These are phyloP conservation scores for Azorinus chamasolen DNA, from an alignment of 2,888 invertebrate species.

Conservation along the genomic window DNA sequence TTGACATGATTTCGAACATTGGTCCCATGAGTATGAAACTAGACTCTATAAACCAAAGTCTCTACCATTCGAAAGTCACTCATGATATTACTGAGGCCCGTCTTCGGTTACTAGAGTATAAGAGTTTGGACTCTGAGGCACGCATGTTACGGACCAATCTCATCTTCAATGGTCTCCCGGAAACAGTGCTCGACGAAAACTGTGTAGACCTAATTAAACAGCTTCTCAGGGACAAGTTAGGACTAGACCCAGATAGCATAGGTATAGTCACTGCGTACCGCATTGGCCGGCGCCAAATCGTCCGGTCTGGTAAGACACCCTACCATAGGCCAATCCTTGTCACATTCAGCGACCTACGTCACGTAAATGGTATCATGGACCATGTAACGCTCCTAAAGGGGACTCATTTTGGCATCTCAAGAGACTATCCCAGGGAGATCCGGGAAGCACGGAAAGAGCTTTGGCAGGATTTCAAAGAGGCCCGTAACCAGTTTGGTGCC, in stretches of 20 bases:
- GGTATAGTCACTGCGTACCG: not conserved
- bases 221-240: not conserved
- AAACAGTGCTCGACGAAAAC: not conserved
- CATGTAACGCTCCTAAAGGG: not conserved
- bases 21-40: constrained; percentile 1
- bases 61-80: not conserved
- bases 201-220: not conserved
- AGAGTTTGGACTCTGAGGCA: constrained; percentile 3
- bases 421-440: not conserved
- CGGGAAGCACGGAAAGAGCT: constrained; percentile 3
- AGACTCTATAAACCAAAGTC: not conserved
- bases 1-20: not conserved
- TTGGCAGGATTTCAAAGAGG: constrained; percentile 3
- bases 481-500: not conserved
- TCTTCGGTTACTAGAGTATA: constrained; percentile 16
- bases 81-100: constrained; percentile 1
- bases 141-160: no score
- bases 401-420: not conserved
- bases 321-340: not conserved
- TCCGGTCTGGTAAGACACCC: not conserved
- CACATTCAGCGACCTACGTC: constrained; percentile 1
- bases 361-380: not conserved
- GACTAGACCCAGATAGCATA: not conserved
- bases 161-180: constrained; percentile 11
- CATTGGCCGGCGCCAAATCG: not conserved